A percentile compares a stretch with the other conserved stretches of the same genome.
Conservation (phyloP, 2,888 invertebrate genomes). For the Tipula lateralis region DNA sequence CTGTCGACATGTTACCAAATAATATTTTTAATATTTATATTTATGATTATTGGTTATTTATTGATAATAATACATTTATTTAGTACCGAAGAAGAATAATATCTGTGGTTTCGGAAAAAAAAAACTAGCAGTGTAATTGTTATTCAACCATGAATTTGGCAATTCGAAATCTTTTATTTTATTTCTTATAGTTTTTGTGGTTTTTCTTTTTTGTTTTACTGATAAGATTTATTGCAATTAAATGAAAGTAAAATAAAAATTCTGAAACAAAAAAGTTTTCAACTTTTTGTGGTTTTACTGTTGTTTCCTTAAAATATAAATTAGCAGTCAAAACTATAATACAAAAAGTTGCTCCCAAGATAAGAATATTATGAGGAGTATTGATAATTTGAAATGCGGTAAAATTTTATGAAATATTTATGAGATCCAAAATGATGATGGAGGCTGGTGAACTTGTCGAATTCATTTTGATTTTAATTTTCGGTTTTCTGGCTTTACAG, state of each 20-base stretch:
- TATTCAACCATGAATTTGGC: constrained; percentile 12
- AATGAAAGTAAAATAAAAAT: too few relatives aligned
- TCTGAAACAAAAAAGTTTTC: background rate
- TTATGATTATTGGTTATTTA: constrained; percentile 6
- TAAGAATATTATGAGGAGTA: background rate
- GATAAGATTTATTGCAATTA: constrained; percentile 24
- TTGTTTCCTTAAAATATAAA: background rate
- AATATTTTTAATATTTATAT: background rate
- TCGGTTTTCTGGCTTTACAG: too few relatives aligned
- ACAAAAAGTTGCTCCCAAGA: background rate
- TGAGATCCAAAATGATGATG: background rate
- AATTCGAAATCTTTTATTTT: background rate
- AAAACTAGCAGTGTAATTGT: background rate
- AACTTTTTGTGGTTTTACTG: background rate
- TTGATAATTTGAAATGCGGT: background rate
- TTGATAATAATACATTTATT: background rate
- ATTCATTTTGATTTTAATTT: too few relatives aligned
- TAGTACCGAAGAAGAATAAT: background rate
- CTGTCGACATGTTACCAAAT: background rate
- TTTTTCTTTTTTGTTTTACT: background rate
- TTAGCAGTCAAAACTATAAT: background rate
- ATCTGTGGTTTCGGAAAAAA: background rate
- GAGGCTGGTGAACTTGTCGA: background rate
- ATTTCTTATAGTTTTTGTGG: background rate
- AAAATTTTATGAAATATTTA: background rate